Conservation (phyloP, 2,113 vertebrate species). For the Gasterosteus aculeatus region DNA sequence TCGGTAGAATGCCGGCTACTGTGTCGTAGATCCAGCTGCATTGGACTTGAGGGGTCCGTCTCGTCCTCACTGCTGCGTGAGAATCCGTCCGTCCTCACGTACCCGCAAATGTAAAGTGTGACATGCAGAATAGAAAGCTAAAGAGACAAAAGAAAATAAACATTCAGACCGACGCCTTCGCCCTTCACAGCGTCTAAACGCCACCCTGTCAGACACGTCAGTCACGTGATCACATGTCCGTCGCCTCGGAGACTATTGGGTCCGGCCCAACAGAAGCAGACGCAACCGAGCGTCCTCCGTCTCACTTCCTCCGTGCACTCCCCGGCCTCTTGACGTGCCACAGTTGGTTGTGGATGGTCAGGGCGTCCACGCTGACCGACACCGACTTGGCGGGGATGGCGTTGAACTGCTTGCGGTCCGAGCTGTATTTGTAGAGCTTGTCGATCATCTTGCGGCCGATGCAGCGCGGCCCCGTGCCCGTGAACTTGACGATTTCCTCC, state of each 20-base stretch:
- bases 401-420: constrained; percentile 96
- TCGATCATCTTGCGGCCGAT: constrained; percentile 96
- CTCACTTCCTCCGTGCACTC: constrained; percentile 87
- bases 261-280: constrained; percentile 64
- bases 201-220: neutral
- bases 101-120: constrained; percentile 67
- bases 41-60: neutral
- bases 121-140: constrained; percentile 72
- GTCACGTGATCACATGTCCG: constrained; percentile 10
- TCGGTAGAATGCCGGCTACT: constrained; percentile 29
- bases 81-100: constrained; percentile 32
- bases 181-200: constrained; percentile 5
- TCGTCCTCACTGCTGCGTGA: constrained; percentile 34
- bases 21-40: neutral
- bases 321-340: constrained; percentile 93
- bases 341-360: constrained; percentile 94
- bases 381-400: constrained; percentile 94
- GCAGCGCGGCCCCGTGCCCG: constrained; percentile 89
- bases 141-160: constrained; percentile 58
- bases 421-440: constrained; percentile 97
- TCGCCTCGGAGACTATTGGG: constrained; percentile 48
- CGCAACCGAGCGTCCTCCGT: neutral
- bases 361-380: constrained; percentile 93
- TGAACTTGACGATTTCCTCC: constrained; percentile 91
- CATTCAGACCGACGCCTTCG: constrained; percentile 14